Conservation (phyloP, 2,888 invertebrate species). For the Heliconius charithonia region DNA sequence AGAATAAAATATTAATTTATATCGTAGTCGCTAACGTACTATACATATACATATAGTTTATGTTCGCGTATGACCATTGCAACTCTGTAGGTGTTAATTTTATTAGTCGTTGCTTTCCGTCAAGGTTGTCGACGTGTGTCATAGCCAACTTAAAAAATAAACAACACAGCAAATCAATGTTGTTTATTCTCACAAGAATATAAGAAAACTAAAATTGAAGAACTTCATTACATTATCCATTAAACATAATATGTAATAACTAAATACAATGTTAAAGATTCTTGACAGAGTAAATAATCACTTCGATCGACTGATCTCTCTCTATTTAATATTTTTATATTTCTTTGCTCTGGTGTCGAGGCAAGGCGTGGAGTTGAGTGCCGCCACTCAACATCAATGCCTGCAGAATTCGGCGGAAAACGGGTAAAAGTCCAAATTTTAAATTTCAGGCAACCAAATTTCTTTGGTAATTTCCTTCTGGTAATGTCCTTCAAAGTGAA, state of each 20-base stretch:
- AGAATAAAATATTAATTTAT: background rate
- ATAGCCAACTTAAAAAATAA: constrained; percentile 4
- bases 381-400: no score
- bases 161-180: background rate
- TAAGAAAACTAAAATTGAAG: background rate
- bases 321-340: no score
- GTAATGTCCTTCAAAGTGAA: background rate
- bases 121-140: background rate
- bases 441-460: background rate
- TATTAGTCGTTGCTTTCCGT: constrained; percentile 22
- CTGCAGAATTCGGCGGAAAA: no score
- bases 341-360: no score
- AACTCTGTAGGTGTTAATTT: constrained; percentile 18
- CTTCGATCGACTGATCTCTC: no score
- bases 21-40: background rate
- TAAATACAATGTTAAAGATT: no score
- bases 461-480: background rate
- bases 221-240: no score
- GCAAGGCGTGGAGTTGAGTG: no score
- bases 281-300: no score
- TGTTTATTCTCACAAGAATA: background rate
- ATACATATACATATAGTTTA: background rate
- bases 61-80: constrained; percentile 2
- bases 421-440: background rate
- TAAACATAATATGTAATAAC: no score